Evolutionary conservation across 1,140 invertebrate genomes (phyloP), one percentile per base, ranked within the genome.

Genomic region (Pararge aegeria): DNA sequence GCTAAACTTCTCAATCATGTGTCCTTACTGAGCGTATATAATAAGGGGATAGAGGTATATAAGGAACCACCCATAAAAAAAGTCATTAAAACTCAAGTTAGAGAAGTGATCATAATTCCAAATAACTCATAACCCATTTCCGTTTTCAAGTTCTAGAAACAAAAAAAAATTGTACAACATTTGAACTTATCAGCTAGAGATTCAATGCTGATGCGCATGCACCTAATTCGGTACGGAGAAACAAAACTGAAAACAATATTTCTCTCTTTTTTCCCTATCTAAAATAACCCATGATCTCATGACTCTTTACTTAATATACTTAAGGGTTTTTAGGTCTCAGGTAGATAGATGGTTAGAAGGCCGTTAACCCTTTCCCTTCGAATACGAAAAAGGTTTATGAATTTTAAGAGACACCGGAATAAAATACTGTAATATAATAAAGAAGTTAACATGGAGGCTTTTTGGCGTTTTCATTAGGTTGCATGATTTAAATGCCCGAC

Each of bases 291-390:
- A 34, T 34, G 30, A 34, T 1, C 2, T 0, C 30, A 34, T 16
- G 0, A 42, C 12, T 1, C 13, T 42, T 2, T 7, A 42, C 3
- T 6, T 9, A 1, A 15, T 42, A 16, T 16, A 12, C 13, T 42
- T 18, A 46, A 46, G 42, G 42, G 53, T n/a, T 40, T 49, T 51
- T 46, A 24, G 29, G 19, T 29, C 40, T 9, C 50, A 60, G 50
- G 57, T 60, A 60, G 20, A 37, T 7, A 30, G 13, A 40, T 4
- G 13, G 12, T 24, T 37, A 46, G 13, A 51, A 64, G 62, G 55
- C 59, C 21, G 30, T 65, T 62, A 7, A 61, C 55, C 61, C 30
- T 16, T 29, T 29, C 57, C 50, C 56, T 64, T 64, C 6, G 15
- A 12, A 30, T 15, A n/a, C 16, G 10, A 12, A 10, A 42, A 52